phyloP scores from a whole-genome alignment of 2,888 invertebrate species.

The Antheraea assamensis region DNA sequence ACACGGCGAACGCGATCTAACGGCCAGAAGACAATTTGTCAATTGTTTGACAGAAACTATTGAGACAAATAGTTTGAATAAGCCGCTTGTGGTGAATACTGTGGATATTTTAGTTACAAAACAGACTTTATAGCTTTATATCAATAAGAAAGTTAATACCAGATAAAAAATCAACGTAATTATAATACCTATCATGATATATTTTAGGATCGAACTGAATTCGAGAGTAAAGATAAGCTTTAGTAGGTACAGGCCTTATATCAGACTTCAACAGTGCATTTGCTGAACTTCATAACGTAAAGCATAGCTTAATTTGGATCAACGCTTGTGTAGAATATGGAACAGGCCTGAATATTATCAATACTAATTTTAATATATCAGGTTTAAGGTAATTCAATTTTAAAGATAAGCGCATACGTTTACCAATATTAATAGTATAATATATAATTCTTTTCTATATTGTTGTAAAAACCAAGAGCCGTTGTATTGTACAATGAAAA shows the following conservation, averaged over 20 bases:
- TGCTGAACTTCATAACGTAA: neutral
- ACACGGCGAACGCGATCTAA: neutral
- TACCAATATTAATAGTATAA: too few relatives aligned
- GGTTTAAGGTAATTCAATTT: too few relatives aligned
- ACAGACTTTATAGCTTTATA: too few relatives aligned
- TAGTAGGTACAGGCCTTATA: neutral
- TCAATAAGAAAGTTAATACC: too few relatives aligned
- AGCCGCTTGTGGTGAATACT: too few relatives aligned
- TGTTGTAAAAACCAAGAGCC: too few relatives aligned
- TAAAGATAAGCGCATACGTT: too few relatives aligned
- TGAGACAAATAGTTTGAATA: too few relatives aligned
- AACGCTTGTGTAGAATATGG: neutral
- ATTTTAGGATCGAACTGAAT: neutral
- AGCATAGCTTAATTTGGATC: neutral
- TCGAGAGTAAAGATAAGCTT: neutral
- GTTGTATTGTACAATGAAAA: too few relatives aligned
- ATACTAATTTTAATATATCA: neutral
- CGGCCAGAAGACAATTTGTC: neutral
- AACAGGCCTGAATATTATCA: neutral
- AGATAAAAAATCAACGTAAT: neutral
- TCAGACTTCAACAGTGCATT: neutral
- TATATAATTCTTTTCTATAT: too few relatives aligned
- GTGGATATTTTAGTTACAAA: too few relatives aligned
- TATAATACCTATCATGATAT: neutral
- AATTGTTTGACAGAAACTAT: neutral